A percentile compares a stretch with the other conserved stretches of the same genome.
These are phyloP conservation scores for Polypterus senegalus DNA, from an alignment of 2,113 vertebrate species.

Conservation along the genomic window DNA sequence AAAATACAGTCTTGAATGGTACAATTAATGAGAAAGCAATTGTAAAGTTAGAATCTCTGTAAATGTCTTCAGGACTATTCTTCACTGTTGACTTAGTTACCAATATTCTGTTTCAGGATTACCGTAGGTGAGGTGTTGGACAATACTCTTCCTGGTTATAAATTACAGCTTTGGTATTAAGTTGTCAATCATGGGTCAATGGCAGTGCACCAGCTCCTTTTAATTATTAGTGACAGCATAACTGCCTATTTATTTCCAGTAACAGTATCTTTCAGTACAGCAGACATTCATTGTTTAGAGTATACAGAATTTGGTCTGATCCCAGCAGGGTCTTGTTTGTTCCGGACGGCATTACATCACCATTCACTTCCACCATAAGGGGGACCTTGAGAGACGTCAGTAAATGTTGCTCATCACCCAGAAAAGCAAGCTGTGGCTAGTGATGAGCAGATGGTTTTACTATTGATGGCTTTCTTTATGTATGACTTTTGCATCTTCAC, in stretches of 20 bases:
- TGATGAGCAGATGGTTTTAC: neutral
- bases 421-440: neutral
- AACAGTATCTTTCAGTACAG: neutral
- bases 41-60: neutral
- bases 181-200: neutral
- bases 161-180: neutral
- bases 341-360: neutral
- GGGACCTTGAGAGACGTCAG: neutral
- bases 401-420: neutral
- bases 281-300: neutral
- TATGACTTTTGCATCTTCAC: neutral
- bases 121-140: neutral
- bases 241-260: neutral
- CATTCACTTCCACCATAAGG: neutral
- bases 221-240: neutral
- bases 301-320: neutral
- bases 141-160: neutral
- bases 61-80: neutral
- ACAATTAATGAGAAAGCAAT: neutral
- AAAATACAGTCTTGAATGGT: neutral
- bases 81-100: neutral
- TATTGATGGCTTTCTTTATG: neutral
- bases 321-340: neutral
- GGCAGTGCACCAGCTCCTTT: neutral
- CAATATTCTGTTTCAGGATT: constrained; percentile 3